Conservation (phyloP, 92 coral and sea anemone genomes). For the Anthopleura xanthogrammica region DNA sequence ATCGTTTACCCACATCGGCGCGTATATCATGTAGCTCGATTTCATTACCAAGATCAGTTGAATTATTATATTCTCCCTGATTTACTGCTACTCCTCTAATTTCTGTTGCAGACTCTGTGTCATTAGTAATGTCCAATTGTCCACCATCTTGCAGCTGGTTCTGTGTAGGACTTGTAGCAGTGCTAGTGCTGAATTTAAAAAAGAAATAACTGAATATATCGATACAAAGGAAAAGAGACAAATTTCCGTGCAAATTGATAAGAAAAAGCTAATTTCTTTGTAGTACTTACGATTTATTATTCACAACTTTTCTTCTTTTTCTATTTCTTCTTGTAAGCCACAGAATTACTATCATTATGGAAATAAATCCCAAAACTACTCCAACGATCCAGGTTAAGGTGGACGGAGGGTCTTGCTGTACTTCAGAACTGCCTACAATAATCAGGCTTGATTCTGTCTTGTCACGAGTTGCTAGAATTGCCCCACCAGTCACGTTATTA, state of each 20-base stretch:
- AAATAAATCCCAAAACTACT: not conserved
- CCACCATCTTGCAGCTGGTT: not conserved
- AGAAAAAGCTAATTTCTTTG: not conserved
- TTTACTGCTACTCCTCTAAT: not conserved
- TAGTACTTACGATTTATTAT: not conserved
- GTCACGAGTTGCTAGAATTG: slow-evolving; percentile 68
- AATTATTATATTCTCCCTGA: not conserved
- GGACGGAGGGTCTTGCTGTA: not conserved
- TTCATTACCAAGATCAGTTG: not conserved
- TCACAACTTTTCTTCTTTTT: not conserved
- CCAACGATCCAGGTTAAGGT: not conserved
- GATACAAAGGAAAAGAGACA: not conserved
- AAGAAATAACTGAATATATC: not conserved
- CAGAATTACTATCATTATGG: not conserved
- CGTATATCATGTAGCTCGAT: not conserved
- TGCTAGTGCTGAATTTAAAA: not conserved
- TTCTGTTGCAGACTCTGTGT: not conserved
- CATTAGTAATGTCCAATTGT: not conserved
- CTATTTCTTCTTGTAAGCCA: not conserved
- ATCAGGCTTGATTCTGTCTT: not conserved
- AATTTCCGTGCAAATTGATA: not conserved
- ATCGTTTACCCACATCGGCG: not conserved
- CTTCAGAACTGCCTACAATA: not conserved
- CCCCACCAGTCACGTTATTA: slow-evolving; percentile 68
- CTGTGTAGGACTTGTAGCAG: not conserved